A percentile compares a stretch with the other conserved stretches of the same genome.
Conservation (phyloP, 2,113 vertebrate species). For the Cyprinodon tularosa region DNA sequence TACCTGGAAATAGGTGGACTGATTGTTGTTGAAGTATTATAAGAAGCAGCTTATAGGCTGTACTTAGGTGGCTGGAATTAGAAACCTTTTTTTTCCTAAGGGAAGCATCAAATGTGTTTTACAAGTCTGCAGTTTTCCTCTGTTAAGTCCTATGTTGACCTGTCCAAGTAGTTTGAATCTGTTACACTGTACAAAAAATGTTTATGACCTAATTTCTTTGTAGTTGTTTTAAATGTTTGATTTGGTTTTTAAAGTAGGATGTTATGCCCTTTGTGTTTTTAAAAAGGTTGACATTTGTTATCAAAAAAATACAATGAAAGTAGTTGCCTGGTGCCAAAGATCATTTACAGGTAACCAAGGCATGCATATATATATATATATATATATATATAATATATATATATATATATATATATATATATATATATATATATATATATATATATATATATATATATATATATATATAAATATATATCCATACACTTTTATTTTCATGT, state of each 20-base stretch:
- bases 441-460: too few relatives aligned
- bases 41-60: constrained; percentile 45
- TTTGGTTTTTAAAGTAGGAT: not conserved
- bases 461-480: too few relatives aligned
- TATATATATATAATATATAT: too few relatives aligned
- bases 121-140: constrained; percentile 2
- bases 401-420: too few relatives aligned
- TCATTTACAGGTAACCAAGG: too few relatives aligned
- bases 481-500: too few relatives aligned
- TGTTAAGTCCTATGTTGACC: not conserved
- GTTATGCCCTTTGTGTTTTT: not conserved
- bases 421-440: too few relatives aligned
- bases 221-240: not conserved
- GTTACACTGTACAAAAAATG: not conserved
- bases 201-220: not conserved
- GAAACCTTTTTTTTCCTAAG: constrained; percentile 32
- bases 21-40: constrained; percentile 61
- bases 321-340: too few relatives aligned
- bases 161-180: not conserved
- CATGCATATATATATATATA: too few relatives aligned
- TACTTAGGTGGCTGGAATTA: constrained; percentile 41
- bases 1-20: constrained; percentile 58
- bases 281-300: not conserved
- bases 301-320: too few relatives aligned
- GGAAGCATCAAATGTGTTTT: constrained; percentile 19